Evolutionary conservation across 2,113 vertebrate genomes (phyloP), one percentile per base, ranked within the genome.

Genomic region (Herpailurus yagouaroundi): DNA sequence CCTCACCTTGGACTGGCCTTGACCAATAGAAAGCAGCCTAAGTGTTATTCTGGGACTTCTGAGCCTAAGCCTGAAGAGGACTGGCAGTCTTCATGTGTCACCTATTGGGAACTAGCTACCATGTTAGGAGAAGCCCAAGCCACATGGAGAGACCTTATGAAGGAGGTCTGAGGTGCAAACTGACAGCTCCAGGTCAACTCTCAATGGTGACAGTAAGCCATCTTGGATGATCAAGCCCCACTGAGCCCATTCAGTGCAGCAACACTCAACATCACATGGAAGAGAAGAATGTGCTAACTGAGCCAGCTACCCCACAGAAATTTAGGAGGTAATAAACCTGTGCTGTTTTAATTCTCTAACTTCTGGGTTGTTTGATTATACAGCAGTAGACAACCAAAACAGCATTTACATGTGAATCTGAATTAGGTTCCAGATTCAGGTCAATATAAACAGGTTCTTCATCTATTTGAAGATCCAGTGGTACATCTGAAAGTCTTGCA

Each of bases 321-420:
- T 41, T 31, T 29, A 33, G 50, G 12, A 93, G 68, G 87, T 57
- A 76, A 76, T 76, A 57, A 50, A 63, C 23, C 60, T 89, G 2
- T 82, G 1, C 48, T 80, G 68, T 36, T 52, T 93, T 68, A 79
- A 92, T 29, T 33, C 36, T 50, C 45, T 63, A 77, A 8, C 12
- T 57, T 87, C 60, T 77, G 36, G 25, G 36, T 64, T 91, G 6
- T 41, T 85, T 93, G 33, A 57, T 69, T 83, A 50, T 15, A 84
- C 0, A 79, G 27, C 36, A 88, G 48, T 63, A 77, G 64, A 52
- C n/a, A 69, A 82, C 21, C 38, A 76, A 92, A 95, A 84, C 23
- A 66, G 60, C 77, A 94, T 68, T 83, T 94, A 31, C 36, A 85
- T 69, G 64, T 74, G 80, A 91, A 95, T 82, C 15, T 57, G 66